phyloP scores from a whole-genome alignment of 2,888 invertebrate species.

The Hemicrepidius hirtus region DNA sequence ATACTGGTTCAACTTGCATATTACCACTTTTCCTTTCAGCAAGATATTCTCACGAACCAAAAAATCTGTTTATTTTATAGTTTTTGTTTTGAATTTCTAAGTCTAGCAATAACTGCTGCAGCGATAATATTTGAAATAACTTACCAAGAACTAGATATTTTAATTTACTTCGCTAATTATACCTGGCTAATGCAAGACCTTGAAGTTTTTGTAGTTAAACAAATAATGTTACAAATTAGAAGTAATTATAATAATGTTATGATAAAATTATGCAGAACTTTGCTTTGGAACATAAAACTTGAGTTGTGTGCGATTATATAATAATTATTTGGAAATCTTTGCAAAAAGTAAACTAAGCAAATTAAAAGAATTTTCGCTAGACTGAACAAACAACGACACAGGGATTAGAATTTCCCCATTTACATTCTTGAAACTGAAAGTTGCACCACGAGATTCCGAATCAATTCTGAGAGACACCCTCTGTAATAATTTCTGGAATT shows the following conservation, averaged over 20 bases:
- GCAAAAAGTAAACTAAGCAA: no score
- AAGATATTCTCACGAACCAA: not conserved
- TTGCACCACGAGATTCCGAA: no score
- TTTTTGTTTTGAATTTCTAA: not conserved
- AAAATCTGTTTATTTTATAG: not conserved
- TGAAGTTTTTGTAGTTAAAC: not conserved
- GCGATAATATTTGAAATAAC: no score
- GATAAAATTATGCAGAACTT: not conserved
- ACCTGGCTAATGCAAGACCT: not conserved
- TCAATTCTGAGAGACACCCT: no score
- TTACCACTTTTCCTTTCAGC: conserved; percentile 20
- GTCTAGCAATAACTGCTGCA: no score
- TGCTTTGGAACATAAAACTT: not conserved
- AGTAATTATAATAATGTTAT: not conserved
- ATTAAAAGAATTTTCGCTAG: no score
- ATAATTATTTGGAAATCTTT: not conserved
- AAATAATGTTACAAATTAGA: conserved; percentile 3
- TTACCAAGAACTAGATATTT: no score
- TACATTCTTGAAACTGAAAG: no score
- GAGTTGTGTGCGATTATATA: not conserved
- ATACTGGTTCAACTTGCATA: not conserved
- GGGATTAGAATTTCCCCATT: no score
- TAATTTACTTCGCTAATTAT: no score
- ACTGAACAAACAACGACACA: no score
- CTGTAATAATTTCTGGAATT: no score